Percentiles rank a stretch among this genome's conserved stretches.
phyloP scores from a whole-genome alignment of 2,888 invertebrate genomes.

The Yponomeuta plumbellus region DNA sequence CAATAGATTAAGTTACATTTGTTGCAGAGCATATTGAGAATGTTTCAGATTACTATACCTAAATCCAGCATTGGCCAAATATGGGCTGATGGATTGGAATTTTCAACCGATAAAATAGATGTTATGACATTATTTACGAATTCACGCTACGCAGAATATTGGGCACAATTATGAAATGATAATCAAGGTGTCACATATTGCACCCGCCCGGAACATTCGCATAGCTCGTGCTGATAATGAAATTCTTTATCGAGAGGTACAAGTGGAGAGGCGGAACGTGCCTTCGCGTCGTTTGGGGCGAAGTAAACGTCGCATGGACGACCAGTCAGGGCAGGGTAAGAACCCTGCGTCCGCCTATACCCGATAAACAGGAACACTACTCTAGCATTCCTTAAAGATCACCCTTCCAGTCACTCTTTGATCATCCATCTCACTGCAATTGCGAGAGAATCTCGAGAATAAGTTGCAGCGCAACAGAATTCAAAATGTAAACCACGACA shows the following conservation, averaged over 20 bases:
- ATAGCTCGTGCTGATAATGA: conserved; percentile 55
- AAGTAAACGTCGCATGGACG: not conserved
- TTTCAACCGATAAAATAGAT: no score
- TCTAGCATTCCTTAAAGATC: not conserved
- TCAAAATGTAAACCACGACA: no score
- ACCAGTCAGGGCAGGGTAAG: not conserved
- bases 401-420: not conserved
- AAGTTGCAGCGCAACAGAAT: not conserved
- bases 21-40: no score
- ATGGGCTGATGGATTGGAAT: no score
- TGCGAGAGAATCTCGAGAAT: conserved; percentile 27
- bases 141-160: no score
- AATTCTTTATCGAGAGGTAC: conserved; percentile 63
- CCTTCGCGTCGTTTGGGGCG: conserved; percentile 27
- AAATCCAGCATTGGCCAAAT: no score
- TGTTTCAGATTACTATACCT: no score
- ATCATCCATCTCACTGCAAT: not conserved
- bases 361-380: not conserved
- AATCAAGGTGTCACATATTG: not conserved
- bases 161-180: not conserved
- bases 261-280: conserved; percentile 48
- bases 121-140: no score
- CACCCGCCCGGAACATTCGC: conserved; percentile 31
- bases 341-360: not conserved
- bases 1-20: not conserved